Conservation (phyloP, 2,113 vertebrate species). For the Phycodurus eques region DNA sequence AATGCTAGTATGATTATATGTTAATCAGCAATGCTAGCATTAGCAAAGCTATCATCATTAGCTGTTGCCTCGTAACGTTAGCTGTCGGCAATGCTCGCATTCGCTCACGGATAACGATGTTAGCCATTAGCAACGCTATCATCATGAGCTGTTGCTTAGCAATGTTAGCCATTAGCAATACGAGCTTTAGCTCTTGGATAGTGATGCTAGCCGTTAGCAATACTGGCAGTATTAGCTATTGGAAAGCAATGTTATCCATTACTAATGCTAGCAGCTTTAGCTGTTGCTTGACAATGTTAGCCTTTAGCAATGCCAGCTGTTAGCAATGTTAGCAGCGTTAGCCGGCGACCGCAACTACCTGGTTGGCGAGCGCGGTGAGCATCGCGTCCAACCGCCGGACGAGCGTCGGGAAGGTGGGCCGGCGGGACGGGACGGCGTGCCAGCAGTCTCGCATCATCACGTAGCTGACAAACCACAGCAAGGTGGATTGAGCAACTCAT, state of each 20-base stretch:
- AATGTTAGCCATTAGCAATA: background rate
- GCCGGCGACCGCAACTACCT: slow-evolving; percentile 70
- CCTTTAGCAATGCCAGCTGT: background rate
- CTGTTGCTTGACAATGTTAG: too few species aligned
- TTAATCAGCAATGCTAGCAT: background rate
- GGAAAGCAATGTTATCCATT: too few species aligned
- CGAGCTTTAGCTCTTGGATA: background rate
- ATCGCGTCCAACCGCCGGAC: slow-evolving; percentile 78
- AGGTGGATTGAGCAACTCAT: too few species aligned
- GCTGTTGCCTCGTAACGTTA: background rate
- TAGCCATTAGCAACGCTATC: too few species aligned
- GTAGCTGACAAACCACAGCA: slow-evolving; percentile 72
- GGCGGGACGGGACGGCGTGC: slow-evolving; percentile 83
- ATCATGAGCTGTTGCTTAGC: background rate
- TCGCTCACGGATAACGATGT: too few species aligned
- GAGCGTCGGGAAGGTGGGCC: slow-evolving; percentile 77
- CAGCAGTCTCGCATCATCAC: slow-evolving; percentile 94
- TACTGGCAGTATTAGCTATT: background rate
- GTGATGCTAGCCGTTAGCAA: background rate
- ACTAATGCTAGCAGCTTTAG: too few species aligned
- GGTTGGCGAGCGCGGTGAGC: slow-evolving; percentile 85
- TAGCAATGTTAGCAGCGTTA: background rate
- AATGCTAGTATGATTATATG: too few species aligned
- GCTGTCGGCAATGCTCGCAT: too few species aligned
- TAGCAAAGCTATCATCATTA: background rate